Conservation (phyloP, 2,113 vertebrate species). For the Phaetusa simplex region DNA sequence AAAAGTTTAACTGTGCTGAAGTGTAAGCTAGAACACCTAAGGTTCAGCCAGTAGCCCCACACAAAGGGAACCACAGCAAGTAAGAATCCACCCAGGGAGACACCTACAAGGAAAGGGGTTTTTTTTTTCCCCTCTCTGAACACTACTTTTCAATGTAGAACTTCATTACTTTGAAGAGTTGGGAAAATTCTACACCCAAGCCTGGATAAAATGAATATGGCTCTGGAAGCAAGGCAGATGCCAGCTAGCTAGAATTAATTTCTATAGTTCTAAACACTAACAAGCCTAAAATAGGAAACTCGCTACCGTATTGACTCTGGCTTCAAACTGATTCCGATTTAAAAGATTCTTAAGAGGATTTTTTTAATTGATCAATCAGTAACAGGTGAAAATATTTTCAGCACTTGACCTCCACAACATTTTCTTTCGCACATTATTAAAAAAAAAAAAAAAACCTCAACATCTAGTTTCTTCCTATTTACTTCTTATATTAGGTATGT, state of each 20-base stretch:
- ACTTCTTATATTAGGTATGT: background rate
- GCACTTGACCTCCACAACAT: background rate
- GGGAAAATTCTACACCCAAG: background rate
- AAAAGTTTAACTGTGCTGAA: background rate
- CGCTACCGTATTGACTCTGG: accelerated
- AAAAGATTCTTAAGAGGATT: background rate
- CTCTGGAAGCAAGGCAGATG: background rate
- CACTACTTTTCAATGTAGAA: background rate
- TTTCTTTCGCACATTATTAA: accelerated
- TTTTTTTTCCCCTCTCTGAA: background rate
- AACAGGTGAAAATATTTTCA: background rate
- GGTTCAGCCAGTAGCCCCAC: background rate
- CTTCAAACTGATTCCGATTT: background rate
- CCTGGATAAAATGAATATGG: background rate
- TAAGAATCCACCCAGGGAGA: background rate
- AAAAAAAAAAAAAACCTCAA: background rate
- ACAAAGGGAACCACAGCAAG: background rate
- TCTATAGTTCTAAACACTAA: background rate
- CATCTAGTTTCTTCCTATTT: background rate
- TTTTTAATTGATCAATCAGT: background rate
- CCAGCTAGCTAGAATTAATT: background rate
- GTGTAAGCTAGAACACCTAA: background rate
- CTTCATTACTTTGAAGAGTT: background rate
- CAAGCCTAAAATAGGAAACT: background rate
- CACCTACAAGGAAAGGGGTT: background rate